Percentiles rank a stretch among this genome's conserved stretches.
Evolutionary conservation across 2,888 invertebrate species (phyloP).

Genomic region (Ochropleura plecta): DNA sequence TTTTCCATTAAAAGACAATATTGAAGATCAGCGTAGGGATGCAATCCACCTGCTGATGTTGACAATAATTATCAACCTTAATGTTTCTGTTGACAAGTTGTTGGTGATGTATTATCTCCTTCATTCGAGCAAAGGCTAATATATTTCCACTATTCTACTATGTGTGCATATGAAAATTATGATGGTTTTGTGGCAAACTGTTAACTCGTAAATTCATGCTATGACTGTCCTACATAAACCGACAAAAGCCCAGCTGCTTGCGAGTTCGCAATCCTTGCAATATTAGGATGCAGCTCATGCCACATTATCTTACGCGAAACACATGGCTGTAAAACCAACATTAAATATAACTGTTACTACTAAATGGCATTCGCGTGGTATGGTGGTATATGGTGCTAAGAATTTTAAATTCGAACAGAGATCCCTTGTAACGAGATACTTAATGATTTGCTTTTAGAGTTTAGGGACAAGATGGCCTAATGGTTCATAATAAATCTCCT

Average conservation of each 20-base stretch:
- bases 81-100: constrained; percentile 14
- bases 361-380: background rate
- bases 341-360: background rate
- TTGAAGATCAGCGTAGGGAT: constrained; percentile 7
- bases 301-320: background rate
- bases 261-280: background rate
- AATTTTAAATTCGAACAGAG: background rate
- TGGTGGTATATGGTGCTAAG: no score
- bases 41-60: constrained; percentile 23
- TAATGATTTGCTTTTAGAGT: background rate
- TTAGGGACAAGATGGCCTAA: background rate
- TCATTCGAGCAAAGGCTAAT: background rate
- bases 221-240: constrained; percentile 19
- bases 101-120: background rate
- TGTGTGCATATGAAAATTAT: background rate
- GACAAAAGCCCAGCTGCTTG: constrained; percentile 20
- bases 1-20: constrained; percentile 35
- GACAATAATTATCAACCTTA: background rate
- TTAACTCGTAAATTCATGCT: constrained; percentile 30
- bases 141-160: background rate
- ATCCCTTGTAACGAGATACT: background rate
- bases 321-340: background rate
- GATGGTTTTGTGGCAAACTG: background rate
- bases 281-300: constrained; percentile 20
- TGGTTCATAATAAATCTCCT: background rate